Percentiles rank a stretch among this genome's conserved stretches.
These are phyloP conservation scores for Astyanax mexicanus DNA, from an alignment of 2,797 vertebrate species.

Conservation along the genomic window DNA sequence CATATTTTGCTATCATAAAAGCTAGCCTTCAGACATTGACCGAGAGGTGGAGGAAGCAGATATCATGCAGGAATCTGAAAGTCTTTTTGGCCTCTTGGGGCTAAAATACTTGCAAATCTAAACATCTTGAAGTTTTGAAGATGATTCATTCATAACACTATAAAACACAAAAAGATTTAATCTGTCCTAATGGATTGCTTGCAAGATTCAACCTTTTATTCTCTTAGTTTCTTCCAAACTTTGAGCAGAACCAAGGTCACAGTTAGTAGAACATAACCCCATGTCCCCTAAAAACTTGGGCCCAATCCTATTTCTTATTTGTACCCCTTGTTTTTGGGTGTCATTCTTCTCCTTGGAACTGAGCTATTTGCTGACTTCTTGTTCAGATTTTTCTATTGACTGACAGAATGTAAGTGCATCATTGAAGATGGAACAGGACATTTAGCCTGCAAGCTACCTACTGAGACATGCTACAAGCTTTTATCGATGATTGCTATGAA, in stretches of 20 bases:
- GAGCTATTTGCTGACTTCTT: too few relatives aligned
- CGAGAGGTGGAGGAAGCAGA: background rate
- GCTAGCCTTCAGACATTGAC: background rate
- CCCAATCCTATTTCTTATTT: too few relatives aligned
- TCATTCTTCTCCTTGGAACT: too few relatives aligned
- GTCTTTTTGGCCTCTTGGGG: background rate
- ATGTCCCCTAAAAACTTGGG: too few relatives aligned
- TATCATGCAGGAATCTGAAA: background rate
- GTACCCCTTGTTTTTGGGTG: too few relatives aligned
- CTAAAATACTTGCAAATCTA: background rate
- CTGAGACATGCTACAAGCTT: too few relatives aligned
- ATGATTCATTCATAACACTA: background rate
- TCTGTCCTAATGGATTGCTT: background rate
- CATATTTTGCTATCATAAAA: background rate
- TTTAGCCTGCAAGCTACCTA: too few relatives aligned
- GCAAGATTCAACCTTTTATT: background rate
- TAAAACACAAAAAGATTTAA: background rate
- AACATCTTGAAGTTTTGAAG: background rate
- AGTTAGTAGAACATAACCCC: background rate
- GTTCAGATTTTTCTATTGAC: too few relatives aligned
- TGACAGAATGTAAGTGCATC: too few relatives aligned
- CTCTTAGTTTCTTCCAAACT: background rate
- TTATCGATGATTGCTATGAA: too few relatives aligned
- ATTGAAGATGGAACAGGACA: too few relatives aligned
- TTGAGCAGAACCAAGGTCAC: background rate